Conservation (phyloP, 2,888 invertebrate genomes). For the Pediacus dermestoides region DNA sequence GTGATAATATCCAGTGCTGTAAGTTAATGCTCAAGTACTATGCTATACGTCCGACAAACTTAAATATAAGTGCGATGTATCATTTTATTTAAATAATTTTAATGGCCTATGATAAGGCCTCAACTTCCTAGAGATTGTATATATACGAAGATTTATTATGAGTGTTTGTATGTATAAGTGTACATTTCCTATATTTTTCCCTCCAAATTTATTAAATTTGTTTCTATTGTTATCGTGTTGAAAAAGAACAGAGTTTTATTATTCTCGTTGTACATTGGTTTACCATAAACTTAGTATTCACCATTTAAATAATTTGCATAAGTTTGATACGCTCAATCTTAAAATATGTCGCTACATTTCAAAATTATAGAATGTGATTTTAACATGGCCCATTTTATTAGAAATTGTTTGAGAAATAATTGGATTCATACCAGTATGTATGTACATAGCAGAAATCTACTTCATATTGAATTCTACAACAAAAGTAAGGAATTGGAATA, state of each 20-base stretch:
- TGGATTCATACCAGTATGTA: too few species aligned
- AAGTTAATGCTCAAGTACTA: conserved; percentile 28
- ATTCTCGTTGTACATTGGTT: background rate
- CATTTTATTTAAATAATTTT: conserved; percentile 16
- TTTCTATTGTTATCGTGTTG: too few species aligned
- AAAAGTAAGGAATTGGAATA: too few species aligned
- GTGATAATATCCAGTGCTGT: conserved; percentile 57
- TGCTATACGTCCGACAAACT: conserved; percentile 34
- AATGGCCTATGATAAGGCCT: conserved; percentile 32
- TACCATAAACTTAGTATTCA: too few species aligned
- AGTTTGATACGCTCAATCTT: too few species aligned
- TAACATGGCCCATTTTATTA: too few species aligned
- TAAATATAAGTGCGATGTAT: conserved; percentile 19
- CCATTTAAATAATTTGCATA: too few species aligned
- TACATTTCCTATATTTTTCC: conserved; percentile 18
- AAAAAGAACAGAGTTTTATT: conserved; percentile 12
- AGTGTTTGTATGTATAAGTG: conserved; percentile 39
- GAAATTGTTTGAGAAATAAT: too few species aligned
- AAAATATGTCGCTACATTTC: too few species aligned
- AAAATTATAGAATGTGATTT: too few species aligned
- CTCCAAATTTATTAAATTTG: background rate
- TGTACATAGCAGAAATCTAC: too few species aligned
- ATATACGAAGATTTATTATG: conserved; percentile 36
- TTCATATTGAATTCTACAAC: too few species aligned
- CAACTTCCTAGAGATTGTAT: conserved; percentile 27